Evolutionary conservation across 2,797 vertebrate species (phyloP).

Genomic region (Sebastes taczanowskii): DNA sequence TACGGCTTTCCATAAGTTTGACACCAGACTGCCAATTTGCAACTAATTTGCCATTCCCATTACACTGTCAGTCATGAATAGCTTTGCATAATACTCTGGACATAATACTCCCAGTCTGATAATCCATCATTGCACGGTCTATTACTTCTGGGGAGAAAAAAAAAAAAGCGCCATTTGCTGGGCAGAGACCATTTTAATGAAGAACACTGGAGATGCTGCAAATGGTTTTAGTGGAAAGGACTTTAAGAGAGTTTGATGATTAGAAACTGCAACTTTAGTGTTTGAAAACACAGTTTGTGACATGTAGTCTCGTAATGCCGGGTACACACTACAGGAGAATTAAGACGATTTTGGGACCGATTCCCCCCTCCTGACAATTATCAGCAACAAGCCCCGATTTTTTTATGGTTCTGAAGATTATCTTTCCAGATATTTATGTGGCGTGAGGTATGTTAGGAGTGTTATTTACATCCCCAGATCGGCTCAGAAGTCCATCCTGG

Average conservation of each 20-base stretch:
- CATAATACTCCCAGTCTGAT: constrained; percentile 25
- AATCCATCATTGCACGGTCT: constrained; percentile 44
- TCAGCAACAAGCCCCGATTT: no score
- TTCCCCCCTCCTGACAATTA: accelerated
- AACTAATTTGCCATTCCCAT: constrained; percentile 35
- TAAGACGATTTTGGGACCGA: no score
- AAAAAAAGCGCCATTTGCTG: not conserved
- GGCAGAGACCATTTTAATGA: constrained; percentile 7
- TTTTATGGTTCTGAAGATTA: no score
- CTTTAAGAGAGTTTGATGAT: not conserved
- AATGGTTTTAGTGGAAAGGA: not conserved
- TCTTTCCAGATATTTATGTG: no score
- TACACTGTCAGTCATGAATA: constrained; percentile 26
- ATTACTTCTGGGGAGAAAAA: constrained; percentile 11
- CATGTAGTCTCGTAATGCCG: not conserved
- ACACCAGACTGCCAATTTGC: constrained; percentile 17
- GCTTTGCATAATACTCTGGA: constrained; percentile 44
- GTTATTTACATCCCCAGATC: no score
- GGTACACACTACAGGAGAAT: no score
- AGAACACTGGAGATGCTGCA: not conserved
- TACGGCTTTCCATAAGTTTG: constrained; percentile 9
- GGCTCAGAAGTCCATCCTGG: no score
- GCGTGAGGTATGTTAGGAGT: no score
- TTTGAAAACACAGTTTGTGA: not conserved
- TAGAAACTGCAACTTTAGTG: not conserved